These are phyloP conservation scores for Drosophila carrolli DNA, from an alignment of 1,140 invertebrate species.

Conservation along the genomic window DNA sequence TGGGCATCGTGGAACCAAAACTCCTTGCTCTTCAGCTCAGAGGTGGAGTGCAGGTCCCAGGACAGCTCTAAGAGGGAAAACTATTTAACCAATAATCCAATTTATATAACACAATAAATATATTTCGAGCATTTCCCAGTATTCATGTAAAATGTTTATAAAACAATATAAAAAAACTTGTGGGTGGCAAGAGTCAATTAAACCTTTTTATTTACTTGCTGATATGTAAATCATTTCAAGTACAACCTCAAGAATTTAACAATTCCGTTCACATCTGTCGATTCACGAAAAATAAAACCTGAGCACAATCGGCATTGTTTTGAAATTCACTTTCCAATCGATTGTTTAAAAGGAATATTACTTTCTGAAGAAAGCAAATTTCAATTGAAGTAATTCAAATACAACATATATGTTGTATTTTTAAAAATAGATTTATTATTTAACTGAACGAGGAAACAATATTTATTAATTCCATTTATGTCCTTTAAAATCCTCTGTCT, in stretches of 20 bases:
- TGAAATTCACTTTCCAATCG: slow-evolving; percentile 26
- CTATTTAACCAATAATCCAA: too few relatives aligned
- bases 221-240: slow-evolving; percentile 8
- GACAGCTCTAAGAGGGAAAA: slow-evolving; percentile 30
- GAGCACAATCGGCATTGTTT: slow-evolving; percentile 13
- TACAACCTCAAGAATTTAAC: slow-evolving; percentile 12
- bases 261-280: slow-evolving; percentile 27
- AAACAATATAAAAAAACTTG: too few relatives aligned
- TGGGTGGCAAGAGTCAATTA: not conserved
- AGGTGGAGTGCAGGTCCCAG: slow-evolving; percentile 48
- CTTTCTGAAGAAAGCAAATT: slow-evolving; percentile 2
- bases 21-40: slow-evolving; percentile 58
- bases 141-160: too few relatives aligned
- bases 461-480: too few relatives aligned
- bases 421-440: too few relatives aligned
- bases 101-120: too few relatives aligned
- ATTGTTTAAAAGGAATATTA: slow-evolving; percentile 29
- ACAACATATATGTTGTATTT: too few relatives aligned
- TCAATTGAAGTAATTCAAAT: not conserved
- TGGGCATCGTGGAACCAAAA: slow-evolving; percentile 76
- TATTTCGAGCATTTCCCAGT: too few relatives aligned
- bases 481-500: not conserved
- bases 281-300: slow-evolving; percentile 7
- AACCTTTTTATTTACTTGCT: not conserved
- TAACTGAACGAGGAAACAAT: not conserved